Conservation (phyloP, 2,113 vertebrate species). For the Raja brachyura region DNA sequence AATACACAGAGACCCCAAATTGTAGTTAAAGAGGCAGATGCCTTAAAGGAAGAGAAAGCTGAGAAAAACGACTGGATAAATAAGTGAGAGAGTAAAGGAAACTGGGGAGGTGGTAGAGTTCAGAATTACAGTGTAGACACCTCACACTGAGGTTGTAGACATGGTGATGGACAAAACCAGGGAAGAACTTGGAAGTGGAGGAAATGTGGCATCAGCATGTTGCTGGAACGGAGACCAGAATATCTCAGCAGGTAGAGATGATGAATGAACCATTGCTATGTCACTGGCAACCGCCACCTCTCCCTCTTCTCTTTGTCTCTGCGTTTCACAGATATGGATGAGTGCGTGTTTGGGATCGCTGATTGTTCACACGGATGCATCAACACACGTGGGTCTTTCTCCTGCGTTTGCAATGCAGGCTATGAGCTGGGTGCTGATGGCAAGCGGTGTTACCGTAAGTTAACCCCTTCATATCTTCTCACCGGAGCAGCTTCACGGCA, state of each 20-base stretch:
- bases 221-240: too few species aligned
- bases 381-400: conserved; percentile 79
- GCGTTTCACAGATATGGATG: conserved; percentile 69
- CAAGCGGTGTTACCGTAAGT: conserved; percentile 86
- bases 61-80: background rate
- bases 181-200: too few species aligned
- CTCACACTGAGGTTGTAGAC: background rate
- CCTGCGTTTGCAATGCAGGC: conserved; percentile 71
- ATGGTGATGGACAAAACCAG: background rate
- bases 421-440: conserved; percentile 82
- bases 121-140: background rate
- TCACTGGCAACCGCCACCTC: too few species aligned
- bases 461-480: background rate
- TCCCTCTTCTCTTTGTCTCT: background rate
- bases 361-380: conserved; percentile 77
- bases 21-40: background rate
- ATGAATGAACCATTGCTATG: background rate
- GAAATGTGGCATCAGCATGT: background rate
- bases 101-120: background rate
- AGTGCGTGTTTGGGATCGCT: conserved; percentile 62
- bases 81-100: background rate
- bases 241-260: background rate
- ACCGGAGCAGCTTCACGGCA: background rate
- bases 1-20: background rate
- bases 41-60: background rate